Evolutionary conservation across 53 echinoderm and acorn worm genomes (phyloP), one percentile per base, ranked within the genome.

Genomic region (Henricia sp.): DNA sequence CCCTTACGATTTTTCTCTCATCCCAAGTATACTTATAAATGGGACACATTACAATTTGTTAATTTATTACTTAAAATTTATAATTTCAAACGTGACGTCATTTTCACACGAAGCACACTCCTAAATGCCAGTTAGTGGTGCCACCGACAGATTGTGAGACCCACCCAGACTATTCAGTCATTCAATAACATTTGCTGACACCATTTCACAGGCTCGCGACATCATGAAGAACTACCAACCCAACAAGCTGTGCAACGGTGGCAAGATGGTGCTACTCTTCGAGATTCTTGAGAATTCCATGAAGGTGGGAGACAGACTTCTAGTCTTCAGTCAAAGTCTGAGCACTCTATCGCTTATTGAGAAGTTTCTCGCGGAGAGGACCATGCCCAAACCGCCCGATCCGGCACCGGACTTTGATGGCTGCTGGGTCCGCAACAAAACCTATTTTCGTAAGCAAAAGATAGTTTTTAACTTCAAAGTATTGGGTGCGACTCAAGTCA

Each of bases 311-410:
- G 99, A 99, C 74, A 89, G 91, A 53, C 74, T 94, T 57, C 83
- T 99, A 24, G 92, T 99, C 67, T 99, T 99, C 85, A 99, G 99
- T 82, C 99, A 99, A 77, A 94, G 94, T 36, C 90, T 99, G 16
- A 92, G 92, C 72, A 94, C 94, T 4, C 85, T 99, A 43, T 85
- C 94, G 13, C 76, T 94, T n/a, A 92, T 99, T 20, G 99, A 99
- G 87, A 94, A 99, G 84, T 99, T 94, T 74, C 84, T 99, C 13
- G 72, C 86, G 36, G 62, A 92, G 82, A 67, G 86, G 12, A 74
- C 63, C 54, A 90, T 99, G 20, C 94, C 94, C 14, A 53, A 67
- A 37, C 94, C 94, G 3, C 85, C 93, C 0, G 68, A 99, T 38
- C 92, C 94, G 9, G 86, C 90, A 2, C 82, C 88, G 2, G 89